Evolutionary conservation across 2,113 vertebrate species (phyloP), one percentile per base, ranked within the genome.

Genomic region (Arenaria interpres): DNA sequence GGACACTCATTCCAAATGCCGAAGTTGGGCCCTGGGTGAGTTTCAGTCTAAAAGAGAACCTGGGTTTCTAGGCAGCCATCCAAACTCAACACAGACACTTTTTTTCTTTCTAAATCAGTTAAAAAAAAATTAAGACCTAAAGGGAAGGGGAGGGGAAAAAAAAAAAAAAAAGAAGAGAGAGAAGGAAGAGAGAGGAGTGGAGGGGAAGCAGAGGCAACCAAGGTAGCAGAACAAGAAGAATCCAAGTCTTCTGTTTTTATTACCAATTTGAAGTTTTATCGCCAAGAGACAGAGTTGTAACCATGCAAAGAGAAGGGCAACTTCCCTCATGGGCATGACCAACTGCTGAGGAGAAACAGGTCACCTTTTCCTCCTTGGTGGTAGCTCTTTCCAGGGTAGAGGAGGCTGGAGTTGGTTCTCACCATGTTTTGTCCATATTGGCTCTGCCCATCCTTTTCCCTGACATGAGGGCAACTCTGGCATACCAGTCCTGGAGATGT

Each of bases 1-100:
- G 96, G 98, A 98, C 97, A 97, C 97, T 97, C 97, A 93, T 93
- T 94, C 91, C 94, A 96, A 98, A 98, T 98, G 97, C 97, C n/a
- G 2, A 88, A 97, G 90, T 94, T 97, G 96, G 96, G 95, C 97
- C 97, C 95, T 41, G 89, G 95, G 97, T 95, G 96, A 96, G 67
- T 96, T 97, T 95, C 73, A 97, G 95, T 95, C 96, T 96, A 96
- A 97, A 93, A 96, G 89, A 97, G 97, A 95, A 88, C 60, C 71
- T 97, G 96, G 95, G 90, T 97, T 97, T 97, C 94, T 93, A 97
- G 98, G 98, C 98, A 98, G 79, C 66, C 79, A 88, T 98, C 98
- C 98, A 98, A 98, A 91, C 78, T 96, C 96, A 98, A 98, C 95
- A 98, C 64, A 97, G 97, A 97, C 94, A 66, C 90, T 97, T 98